Conservation (phyloP, 1,140 invertebrate genomes). For the Drosophila biarmipes region DNA sequence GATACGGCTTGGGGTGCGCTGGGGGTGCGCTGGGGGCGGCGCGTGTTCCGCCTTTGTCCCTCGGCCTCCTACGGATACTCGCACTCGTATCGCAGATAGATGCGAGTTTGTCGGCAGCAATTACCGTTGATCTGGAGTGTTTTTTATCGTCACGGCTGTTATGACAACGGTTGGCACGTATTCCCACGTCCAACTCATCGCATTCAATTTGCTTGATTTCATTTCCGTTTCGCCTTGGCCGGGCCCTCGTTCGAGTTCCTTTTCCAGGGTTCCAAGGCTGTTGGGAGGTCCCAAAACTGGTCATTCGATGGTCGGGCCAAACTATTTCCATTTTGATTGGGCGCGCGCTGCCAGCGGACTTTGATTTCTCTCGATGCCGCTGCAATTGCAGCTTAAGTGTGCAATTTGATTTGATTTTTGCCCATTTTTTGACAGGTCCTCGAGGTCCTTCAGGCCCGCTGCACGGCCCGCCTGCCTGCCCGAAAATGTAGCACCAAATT, state of each 20-base stretch:
- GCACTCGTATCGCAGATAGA: slow-evolving; percentile 14
- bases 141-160: slow-evolving; percentile 67
- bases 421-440: slow-evolving; percentile 58
- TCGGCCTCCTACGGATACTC: slow-evolving; percentile 6
- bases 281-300: slow-evolving; percentile 8
- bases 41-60: slow-evolving; percentile 31
- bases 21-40: slow-evolving; percentile 25
- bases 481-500: slow-evolving; percentile 63
- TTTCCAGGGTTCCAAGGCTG: neutral
- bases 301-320: slow-evolving; percentile 23
- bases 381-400: slow-evolving; percentile 75
- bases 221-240: slow-evolving; percentile 57
- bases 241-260: slow-evolving; percentile 7
- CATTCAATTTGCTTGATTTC: slow-evolving; percentile 81
- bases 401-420: slow-evolving; percentile 80
- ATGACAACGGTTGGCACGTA: slow-evolving; percentile 75
- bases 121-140: slow-evolving; percentile 77
- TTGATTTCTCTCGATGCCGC: slow-evolving; percentile 64
- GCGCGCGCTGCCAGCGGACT: slow-evolving; percentile 24
- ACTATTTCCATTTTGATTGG: slow-evolving; percentile 51
- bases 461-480: slow-evolving; percentile 5
- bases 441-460: slow-evolving; percentile 55
- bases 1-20: slow-evolving; percentile 3
- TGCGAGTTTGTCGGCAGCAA: slow-evolving; percentile 75
- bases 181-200: slow-evolving; percentile 77